A percentile compares a stretch with the other conserved stretches of the same genome.
These are phyloP conservation scores for Otolemur garnettii DNA, from an alignment of 2,113 vertebrate species.

Conservation along the genomic window DNA sequence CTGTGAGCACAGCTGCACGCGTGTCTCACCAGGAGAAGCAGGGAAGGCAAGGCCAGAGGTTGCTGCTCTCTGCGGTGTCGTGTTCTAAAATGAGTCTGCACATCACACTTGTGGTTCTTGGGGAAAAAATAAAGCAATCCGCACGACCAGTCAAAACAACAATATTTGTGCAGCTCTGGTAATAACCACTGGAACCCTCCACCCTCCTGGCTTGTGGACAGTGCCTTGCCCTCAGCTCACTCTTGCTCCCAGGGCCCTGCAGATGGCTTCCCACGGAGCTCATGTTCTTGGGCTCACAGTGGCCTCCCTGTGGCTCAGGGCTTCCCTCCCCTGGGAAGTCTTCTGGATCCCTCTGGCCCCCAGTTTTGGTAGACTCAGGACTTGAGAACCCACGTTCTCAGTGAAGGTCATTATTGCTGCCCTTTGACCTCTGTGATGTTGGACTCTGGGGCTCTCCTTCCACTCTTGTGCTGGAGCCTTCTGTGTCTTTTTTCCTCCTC, in stretches of 20 bases:
- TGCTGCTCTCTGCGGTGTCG: background rate
- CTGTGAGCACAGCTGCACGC: accelerated
- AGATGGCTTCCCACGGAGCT: background rate
- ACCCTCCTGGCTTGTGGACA: conserved; percentile 34
- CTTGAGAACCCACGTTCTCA: background rate
- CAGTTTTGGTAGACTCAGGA: background rate
- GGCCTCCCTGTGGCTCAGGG: background rate
- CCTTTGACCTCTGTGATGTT: background rate
- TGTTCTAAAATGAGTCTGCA: conserved; percentile 44
- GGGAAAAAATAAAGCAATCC: conserved; percentile 52
- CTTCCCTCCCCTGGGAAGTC: background rate
- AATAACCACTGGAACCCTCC: background rate
- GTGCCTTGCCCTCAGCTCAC: background rate
- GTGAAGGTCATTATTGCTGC: too few relatives aligned
- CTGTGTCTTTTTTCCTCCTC: background rate
- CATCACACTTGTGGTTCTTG: conserved; percentile 42
- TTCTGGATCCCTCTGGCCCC: background rate
- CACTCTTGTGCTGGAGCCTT: background rate
- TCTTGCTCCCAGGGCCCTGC: background rate
- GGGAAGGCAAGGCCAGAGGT: background rate
- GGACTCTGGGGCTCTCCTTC: background rate
- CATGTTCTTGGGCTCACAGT: background rate
- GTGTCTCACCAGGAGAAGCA: background rate
- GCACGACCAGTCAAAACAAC: conserved; percentile 74
- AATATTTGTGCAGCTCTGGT: conserved; percentile 56